Percentiles rank a stretch among this genome's conserved stretches.
phyloP scores from a whole-genome alignment of 2,888 invertebrate genomes.

The Drosophila barbarae region DNA sequence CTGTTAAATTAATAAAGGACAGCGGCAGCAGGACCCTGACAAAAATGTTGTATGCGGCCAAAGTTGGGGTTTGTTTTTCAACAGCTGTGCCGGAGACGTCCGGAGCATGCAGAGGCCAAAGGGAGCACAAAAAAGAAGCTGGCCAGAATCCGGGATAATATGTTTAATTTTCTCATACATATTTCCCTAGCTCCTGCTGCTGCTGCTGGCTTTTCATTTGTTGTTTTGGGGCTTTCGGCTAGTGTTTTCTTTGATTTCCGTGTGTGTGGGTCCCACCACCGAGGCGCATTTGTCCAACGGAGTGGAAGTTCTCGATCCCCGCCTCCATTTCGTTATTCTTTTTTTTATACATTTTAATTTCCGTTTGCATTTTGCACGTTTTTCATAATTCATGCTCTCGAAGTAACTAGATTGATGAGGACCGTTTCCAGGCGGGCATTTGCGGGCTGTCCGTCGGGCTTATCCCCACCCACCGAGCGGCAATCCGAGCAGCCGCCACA shows the following conservation, averaged over 20 bases:
- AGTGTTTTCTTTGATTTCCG: slow-evolving; percentile 51
- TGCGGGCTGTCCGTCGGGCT: slow-evolving; percentile 53
- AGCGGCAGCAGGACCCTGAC: slow-evolving; percentile 40
- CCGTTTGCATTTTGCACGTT: slow-evolving; percentile 73
- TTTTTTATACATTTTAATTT: slow-evolving; percentile 70
- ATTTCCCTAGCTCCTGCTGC: slow-evolving; percentile 23
- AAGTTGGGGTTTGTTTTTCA: slow-evolving; percentile 68
- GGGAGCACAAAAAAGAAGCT: background rate
- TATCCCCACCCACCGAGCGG: slow-evolving; percentile 31
- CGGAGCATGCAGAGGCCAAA: slow-evolving; percentile 34
- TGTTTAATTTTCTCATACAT: slow-evolving; percentile 58
- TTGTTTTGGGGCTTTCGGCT: slow-evolving; percentile 18
- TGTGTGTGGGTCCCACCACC: slow-evolving; percentile 25
- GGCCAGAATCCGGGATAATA: slow-evolving; percentile 39
- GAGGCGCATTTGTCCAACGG: slow-evolving; percentile 65
- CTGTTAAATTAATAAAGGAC: slow-evolving; percentile 76
- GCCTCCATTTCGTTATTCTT: background rate
- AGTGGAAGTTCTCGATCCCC: slow-evolving; percentile 62
- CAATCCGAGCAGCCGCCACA: slow-evolving; percentile 18
- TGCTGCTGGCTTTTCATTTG: slow-evolving; percentile 27
- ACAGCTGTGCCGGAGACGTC: slow-evolving; percentile 66
- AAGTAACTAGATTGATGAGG: slow-evolving; percentile 73
- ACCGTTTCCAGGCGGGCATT: slow-evolving; percentile 47
- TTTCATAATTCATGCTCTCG: slow-evolving; percentile 71
- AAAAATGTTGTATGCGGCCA: slow-evolving; percentile 52